Base-by-base conservation (phyloP, 2,888 invertebrate genomes). In the Alloplasta piceator region DNA sequence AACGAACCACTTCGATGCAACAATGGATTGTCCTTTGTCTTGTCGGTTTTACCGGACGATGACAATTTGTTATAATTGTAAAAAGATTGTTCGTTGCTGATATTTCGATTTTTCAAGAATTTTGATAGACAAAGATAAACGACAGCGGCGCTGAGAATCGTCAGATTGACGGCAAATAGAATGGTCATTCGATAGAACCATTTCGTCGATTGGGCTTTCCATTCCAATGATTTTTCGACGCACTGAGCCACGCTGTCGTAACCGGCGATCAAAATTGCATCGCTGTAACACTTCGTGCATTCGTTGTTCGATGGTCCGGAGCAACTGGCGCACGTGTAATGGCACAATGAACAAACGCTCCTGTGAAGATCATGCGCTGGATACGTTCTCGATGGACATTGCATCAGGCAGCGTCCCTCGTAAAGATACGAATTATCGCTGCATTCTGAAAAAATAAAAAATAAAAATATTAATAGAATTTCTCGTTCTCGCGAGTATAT, bases 251-350 rank as follows among this genome's bases (percentile, higher is more conserved):
- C 81, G n/a, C 80, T 81, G 16, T 72, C 50, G 48, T 82, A 85
- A 2, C 79, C 78, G 55, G 84, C 72, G 2, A 84, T 74, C 4
- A 95, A 91, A 82, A 92, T 91, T 5, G 96, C 95, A 89, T 96
- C 96, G 5, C 93, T 93, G 88, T 94, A 94, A 91, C 96, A 97
- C 5, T 94, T 92, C 55, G 93, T 91, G 90, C 96, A 97, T 87
- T 96, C 95, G 87, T 94, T 94, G 91, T 95, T 95, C 85, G 94
- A 94, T 6, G 96, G 95, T 7, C 96, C 96, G 6, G 92, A 91
- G 88, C 97, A 97, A 7, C 93, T 93, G 76, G 94, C 93, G 90
- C 97, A 97, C n/a, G 95, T 94, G 90, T 96, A 96, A 92, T 97
- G 96, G 89, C 97, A 97, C 41, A 93, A 92, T 1, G 94, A 92